Conservation (phyloP, 2,888 invertebrate genomes). For the Drosophila kokeensis region DNA sequence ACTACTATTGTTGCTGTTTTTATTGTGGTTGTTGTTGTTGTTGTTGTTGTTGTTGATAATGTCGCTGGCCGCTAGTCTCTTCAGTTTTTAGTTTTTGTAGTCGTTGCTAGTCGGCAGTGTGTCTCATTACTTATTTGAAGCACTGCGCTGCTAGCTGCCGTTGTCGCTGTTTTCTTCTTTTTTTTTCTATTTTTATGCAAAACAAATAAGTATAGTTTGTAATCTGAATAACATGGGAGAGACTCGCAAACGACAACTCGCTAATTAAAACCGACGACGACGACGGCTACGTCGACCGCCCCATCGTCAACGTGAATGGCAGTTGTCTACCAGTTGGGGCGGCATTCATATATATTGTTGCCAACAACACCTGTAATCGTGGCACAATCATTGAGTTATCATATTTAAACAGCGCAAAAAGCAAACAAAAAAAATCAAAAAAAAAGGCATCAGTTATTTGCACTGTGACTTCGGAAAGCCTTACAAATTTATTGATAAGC, state of each 20-base stretch:
- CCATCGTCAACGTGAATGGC: constrained; percentile 22
- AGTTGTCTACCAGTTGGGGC: constrained; percentile 54
- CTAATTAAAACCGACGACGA: constrained; percentile 68
- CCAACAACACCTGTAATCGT: constrained; percentile 80
- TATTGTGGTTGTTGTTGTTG: constrained; percentile 1
- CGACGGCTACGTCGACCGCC: constrained; percentile 12
- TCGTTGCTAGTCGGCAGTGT: constrained; percentile 1
- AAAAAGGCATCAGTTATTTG: constrained; percentile 15
- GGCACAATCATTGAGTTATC: constrained; percentile 73
- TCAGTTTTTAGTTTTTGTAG: constrained; percentile 5
- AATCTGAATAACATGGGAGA: constrained; percentile 72
- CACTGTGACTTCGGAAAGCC: constrained; percentile 57
- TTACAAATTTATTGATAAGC: constrained; percentile 70
- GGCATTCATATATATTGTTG: constrained; percentile 23
- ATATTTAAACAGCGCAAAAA: constrained; percentile 53
- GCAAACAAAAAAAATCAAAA: constrained; percentile 2
- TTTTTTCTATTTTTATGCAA: constrained; percentile 74
- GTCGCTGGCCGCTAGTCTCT: constrained; percentile 21
- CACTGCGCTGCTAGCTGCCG: constrained; percentile 17
- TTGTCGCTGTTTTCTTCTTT: constrained; percentile 13
- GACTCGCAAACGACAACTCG: constrained; percentile 49
- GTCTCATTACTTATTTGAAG: constrained; percentile 35
- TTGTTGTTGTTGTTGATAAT: constrained; percentile 4
- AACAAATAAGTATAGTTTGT: constrained; percentile 74
- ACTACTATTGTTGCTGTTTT: constrained; percentile 21